Conservation (phyloP, 2,888 invertebrate genomes). For the Apodemia duryi region DNA sequence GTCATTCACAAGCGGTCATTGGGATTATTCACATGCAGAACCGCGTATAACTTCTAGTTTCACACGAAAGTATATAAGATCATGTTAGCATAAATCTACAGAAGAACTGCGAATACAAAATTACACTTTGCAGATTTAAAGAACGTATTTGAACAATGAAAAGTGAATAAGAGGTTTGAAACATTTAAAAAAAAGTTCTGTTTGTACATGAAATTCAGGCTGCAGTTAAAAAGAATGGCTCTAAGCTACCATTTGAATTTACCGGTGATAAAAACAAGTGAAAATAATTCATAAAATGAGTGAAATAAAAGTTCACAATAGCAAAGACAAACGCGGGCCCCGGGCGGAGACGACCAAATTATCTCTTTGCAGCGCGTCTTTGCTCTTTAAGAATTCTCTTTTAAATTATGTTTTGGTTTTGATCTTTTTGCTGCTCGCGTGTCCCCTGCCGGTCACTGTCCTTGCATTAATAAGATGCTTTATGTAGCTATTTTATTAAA, state of each 20-base stretch:
- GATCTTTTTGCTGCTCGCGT: slow-evolving; percentile 58
- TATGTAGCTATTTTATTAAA: slow-evolving; percentile 37
- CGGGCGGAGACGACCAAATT: slow-evolving; percentile 60
- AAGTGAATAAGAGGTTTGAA: slow-evolving; percentile 9
- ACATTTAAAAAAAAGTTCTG: slow-evolving; percentile 24
- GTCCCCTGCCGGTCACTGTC: slow-evolving; percentile 61
- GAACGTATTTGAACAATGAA: slow-evolving; percentile 6
- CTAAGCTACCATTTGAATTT: slow-evolving; percentile 54
- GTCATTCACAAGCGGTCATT: no score
- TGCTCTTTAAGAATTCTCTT: slow-evolving; percentile 75
- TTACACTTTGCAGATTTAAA: slow-evolving; percentile 7
- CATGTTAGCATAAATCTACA: neutral
- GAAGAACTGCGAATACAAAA: neutral
- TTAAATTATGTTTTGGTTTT: slow-evolving; percentile 74
- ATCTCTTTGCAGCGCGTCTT: slow-evolving; percentile 70
- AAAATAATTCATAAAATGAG: slow-evolving; percentile 74
- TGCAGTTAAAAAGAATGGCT: slow-evolving; percentile 39
- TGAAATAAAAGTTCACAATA: slow-evolving; percentile 73
- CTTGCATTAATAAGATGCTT: slow-evolving; percentile 63
- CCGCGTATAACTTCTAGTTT: no score
- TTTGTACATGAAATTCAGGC: slow-evolving; percentile 29
- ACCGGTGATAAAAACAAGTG: slow-evolving; percentile 68
- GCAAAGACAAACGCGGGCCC: slow-evolving; percentile 70
- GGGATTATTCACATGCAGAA: no score
- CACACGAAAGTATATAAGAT: neutral